Percentiles rank a stretch among this genome's conserved stretches.
phyloP scores from a whole-genome alignment of 2,888 invertebrate species.

The Megalurothrips usitatus region DNA sequence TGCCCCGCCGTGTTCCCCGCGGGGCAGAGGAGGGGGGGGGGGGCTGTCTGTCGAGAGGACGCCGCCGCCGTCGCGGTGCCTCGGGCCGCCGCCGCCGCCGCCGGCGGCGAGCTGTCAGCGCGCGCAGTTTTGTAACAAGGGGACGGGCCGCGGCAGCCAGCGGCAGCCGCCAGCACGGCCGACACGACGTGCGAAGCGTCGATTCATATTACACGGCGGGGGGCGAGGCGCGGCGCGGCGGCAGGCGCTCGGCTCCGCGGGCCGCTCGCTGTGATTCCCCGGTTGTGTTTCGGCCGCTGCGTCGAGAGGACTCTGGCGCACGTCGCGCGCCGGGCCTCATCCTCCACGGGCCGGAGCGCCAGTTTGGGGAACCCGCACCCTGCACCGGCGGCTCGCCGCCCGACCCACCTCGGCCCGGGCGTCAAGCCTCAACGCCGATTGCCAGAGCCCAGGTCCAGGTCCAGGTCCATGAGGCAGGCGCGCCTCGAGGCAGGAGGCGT shows the following conservation, averaged over 20 bases:
- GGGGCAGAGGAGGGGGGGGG: neutral
- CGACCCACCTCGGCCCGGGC: neutral
- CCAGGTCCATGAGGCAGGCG: neutral
- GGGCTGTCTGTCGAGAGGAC: neutral
- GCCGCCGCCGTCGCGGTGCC: too few relatives aligned
- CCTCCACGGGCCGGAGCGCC: too few relatives aligned
- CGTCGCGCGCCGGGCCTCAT: too few relatives aligned
- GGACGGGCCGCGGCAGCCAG: neutral
- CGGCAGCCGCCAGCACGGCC: neutral
- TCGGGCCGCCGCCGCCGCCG: too few relatives aligned
- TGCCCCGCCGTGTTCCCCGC: neutral
- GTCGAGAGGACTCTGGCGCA: too few relatives aligned
- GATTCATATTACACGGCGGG: neutral
- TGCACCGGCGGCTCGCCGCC: neutral
- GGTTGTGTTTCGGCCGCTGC: too few relatives aligned
- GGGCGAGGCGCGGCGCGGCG: neutral
- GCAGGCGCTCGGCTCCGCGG: too few relatives aligned
- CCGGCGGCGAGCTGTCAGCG: neutral
- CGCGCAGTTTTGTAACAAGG: neutral
- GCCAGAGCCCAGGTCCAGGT: conserved; percentile 7
- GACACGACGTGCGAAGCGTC: neutral
- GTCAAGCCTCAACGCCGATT: neutral
- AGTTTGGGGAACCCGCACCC: neutral
- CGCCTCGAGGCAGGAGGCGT: too few relatives aligned
- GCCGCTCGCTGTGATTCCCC: too few relatives aligned